phyloP scores from a whole-genome alignment of 92 coral and sea anemone species.

The Galaxea fascicularis region DNA sequence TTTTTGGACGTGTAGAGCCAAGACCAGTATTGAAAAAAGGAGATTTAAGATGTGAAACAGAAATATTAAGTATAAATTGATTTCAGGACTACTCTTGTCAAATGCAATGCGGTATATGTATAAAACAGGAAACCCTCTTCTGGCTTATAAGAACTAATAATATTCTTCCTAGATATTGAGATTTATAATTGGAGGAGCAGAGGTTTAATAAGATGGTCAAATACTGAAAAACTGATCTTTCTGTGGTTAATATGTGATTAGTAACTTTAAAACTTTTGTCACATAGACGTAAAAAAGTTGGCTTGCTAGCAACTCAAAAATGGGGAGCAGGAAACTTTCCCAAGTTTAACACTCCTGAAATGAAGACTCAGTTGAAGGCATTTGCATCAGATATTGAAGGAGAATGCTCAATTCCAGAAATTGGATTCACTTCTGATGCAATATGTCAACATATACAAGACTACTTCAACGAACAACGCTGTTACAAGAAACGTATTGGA shows the following conservation, averaged over 20 bases:
- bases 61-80: no score
- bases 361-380: constrained; percentile 21
- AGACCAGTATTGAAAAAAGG: background rate
- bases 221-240: background rate
- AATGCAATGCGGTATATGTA: background rate
- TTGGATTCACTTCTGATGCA: constrained; percentile 47
- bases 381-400: constrained; percentile 50
- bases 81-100: no score
- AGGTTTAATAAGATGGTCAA: background rate
- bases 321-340: constrained; percentile 31
- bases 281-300: background rate
- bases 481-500: constrained; percentile 40
- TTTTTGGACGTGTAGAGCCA: background rate
- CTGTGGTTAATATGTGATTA: background rate
- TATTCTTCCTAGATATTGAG: background rate
- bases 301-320: constrained; percentile 29
- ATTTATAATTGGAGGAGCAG: background rate
- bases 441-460: constrained; percentile 45
- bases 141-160: background rate
- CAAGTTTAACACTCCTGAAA: constrained; percentile 51
- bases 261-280: background rate
- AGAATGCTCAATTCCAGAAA: constrained; percentile 43
- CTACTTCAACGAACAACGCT: no score
- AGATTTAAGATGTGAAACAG: no score
- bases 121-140: background rate